Evolutionary conservation across 1,140 invertebrate genomes (phyloP).

Genomic region (Magallana gigas): DNA sequence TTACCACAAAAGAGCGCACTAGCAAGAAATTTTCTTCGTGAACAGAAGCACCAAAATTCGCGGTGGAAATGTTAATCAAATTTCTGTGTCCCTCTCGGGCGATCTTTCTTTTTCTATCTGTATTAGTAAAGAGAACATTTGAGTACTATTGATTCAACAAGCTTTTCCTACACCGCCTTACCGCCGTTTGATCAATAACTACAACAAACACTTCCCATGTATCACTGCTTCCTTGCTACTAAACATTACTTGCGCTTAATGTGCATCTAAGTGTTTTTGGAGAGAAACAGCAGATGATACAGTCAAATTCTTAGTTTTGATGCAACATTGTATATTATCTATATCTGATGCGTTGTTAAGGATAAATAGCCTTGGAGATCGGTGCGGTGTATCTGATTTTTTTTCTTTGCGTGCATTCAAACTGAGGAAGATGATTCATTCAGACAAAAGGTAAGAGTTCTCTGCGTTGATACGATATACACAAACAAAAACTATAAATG

Average conservation of each 20-base stretch:
- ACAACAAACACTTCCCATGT: not conserved
- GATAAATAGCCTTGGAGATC: not conserved
- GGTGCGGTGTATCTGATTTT: not conserved
- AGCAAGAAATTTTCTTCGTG: not conserved
- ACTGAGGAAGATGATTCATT: not conserved
- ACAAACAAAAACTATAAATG: too few relatives aligned
- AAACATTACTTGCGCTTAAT: constrained; percentile 5
- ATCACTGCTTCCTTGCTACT: constrained; percentile 11
- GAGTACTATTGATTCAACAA: constrained; percentile 30
- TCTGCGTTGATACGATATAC: too few relatives aligned
- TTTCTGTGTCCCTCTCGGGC: not conserved
- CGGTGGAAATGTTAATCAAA: constrained; percentile 5
- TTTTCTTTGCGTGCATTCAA: too few relatives aligned
- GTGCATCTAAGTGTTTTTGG: not conserved
- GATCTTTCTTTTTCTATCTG: constrained; percentile 16
- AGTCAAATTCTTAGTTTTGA: not conserved
- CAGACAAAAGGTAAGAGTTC: not conserved
- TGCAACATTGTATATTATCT: not conserved
- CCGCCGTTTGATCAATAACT: constrained; percentile 4
- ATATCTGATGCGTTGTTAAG: not conserved
- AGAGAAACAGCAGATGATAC: not conserved
- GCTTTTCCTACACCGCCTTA: constrained; percentile 15
- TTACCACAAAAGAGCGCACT: not conserved
- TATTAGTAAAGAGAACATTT: constrained; percentile 37
- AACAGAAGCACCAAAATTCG: not conserved